Evolutionary conservation across 2,888 invertebrate genomes (phyloP).

Genomic region (Morpho helenor): DNA sequence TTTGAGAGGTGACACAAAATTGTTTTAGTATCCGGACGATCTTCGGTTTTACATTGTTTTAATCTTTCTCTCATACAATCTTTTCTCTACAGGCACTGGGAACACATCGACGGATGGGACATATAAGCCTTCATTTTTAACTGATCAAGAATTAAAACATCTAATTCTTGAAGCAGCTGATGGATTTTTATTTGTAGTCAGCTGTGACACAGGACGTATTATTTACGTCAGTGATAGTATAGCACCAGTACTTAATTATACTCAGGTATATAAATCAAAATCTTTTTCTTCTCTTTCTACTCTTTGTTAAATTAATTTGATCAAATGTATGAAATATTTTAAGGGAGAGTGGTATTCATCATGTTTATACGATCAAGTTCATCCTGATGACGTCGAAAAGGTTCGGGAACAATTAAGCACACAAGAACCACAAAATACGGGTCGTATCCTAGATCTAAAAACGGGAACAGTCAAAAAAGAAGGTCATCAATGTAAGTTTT

Average conservation of each 20-base stretch:
- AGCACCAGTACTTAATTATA: conserved; percentile 97
- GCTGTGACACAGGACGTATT: conserved; percentile 97
- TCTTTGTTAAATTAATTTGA: background rate
- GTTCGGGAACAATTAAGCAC: conserved; percentile 98
- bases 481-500: conserved; percentile 94
- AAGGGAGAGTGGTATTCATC: conserved; percentile 98
- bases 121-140: conserved; percentile 98
- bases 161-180: conserved; percentile 99
- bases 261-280: conserved; percentile 81
- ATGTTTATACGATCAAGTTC: conserved; percentile 96
- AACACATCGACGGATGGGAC: conserved; percentile 98
- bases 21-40: background rate
- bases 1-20: conserved; percentile 85
- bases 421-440: conserved; percentile 97
- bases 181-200: conserved; percentile 96
- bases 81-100: conserved; percentile 84
- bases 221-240: conserved; percentile 99
- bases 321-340: conserved; percentile 1
- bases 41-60: background rate
- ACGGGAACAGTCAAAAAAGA: conserved; percentile 99
- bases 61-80: background rate
- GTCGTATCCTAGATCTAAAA: conserved; percentile 97
- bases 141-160: conserved; percentile 99
- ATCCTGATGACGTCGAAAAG: conserved; percentile 98
- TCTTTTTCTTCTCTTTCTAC: background rate